Conservation (phyloP, 2,113 vertebrate species). For the Sciurus niger region DNA sequence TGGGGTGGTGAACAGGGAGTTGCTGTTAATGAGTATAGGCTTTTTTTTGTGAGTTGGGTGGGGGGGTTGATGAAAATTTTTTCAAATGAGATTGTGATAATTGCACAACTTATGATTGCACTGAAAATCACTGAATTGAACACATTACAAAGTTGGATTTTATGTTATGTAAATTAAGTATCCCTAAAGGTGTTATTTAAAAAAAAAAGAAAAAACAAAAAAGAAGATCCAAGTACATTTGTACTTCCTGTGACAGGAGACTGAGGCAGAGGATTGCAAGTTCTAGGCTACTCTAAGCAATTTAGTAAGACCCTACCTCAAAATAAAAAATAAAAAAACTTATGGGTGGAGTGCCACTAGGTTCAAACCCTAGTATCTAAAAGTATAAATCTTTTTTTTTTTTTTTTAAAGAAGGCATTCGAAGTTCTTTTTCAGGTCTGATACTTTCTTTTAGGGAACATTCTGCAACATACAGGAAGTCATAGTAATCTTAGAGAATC, state of each 20-base stretch:
- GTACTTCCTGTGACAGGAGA: too few species aligned
- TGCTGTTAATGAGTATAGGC: not conserved
- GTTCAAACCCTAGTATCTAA: too few species aligned
- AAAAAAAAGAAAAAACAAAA: not conserved
- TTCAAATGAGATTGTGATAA: not conserved
- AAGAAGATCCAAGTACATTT: too few species aligned
- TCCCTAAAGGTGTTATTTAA: not conserved
- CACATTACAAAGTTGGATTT: not conserved
- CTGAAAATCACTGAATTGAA: not conserved
- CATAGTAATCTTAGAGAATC: not conserved
- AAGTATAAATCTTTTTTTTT: too few species aligned
- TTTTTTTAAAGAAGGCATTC: not conserved
- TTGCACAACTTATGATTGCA: not conserved
- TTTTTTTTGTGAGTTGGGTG: not conserved
- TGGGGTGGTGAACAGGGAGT: not conserved
- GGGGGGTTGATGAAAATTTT: not conserved
- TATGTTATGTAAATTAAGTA: not conserved
- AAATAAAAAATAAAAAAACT: too few species aligned
- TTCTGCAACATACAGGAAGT: not conserved
- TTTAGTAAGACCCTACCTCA: too few species aligned
- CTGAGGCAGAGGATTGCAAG: too few species aligned
- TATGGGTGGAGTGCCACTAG: too few species aligned
- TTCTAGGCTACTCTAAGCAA: too few species aligned
- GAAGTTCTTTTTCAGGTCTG: not conserved
- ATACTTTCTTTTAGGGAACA: not conserved